These are phyloP conservation scores for Octodonta nipae DNA, from an alignment of 2,888 invertebrate species.

Conservation along the genomic window DNA sequence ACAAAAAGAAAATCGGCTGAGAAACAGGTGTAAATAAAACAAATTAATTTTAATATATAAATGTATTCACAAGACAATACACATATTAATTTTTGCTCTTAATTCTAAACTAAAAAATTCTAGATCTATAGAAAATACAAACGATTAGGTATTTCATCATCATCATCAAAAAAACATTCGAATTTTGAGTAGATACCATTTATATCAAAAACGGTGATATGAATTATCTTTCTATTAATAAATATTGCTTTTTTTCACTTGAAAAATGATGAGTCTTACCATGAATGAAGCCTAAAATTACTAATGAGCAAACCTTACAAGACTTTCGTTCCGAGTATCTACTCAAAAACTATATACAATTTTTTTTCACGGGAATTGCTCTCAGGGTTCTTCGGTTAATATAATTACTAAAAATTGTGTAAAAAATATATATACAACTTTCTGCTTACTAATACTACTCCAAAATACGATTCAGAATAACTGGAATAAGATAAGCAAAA, in stretches of 20 bases:
- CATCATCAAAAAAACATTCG: constrained; percentile 21
- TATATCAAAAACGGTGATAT: constrained; percentile 22
- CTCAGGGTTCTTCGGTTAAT: constrained; percentile 20
- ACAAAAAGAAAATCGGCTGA: not conserved
- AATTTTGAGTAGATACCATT: constrained; percentile 24
- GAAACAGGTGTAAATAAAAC: constrained; percentile 8
- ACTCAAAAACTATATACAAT: constrained; percentile 26
- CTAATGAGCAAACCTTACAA: constrained; percentile 18
- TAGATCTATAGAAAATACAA: constrained; percentile 31
- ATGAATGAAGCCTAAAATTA: constrained; percentile 19
- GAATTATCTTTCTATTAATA: constrained; percentile 18
- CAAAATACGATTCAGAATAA: too few relatives aligned
- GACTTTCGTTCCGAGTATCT: too few relatives aligned
- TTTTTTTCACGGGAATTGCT: constrained; percentile 25
- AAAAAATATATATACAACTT: constrained; percentile 25
- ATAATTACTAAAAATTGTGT: constrained; percentile 21
- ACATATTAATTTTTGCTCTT: constrained; percentile 32
- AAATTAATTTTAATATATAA: constrained; percentile 23
- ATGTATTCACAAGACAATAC: constrained; percentile 38
- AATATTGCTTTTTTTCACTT: constrained; percentile 20
- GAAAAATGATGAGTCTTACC: constrained; percentile 9
- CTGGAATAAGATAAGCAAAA: too few relatives aligned
- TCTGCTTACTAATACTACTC: constrained; percentile 16
- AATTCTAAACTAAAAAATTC: constrained; percentile 34
- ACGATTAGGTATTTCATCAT: constrained; percentile 19